These are phyloP conservation scores for Pandemis corylana DNA, from an alignment of 2,888 invertebrate genomes.

Conservation along the genomic window DNA sequence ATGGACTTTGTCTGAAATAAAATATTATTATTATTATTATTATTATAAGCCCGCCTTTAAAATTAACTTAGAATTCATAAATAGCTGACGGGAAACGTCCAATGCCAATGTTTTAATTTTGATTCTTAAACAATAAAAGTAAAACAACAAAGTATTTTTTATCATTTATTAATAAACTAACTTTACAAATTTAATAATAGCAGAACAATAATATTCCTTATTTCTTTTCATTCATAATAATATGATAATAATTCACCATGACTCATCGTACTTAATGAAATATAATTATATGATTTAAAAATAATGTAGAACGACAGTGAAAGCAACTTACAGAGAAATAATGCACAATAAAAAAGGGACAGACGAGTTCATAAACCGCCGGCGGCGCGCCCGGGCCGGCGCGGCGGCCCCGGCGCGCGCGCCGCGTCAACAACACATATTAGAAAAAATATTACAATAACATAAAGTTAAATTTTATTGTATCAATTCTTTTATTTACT, in stretches of 20 bases:
- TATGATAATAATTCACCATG: slow-evolving; percentile 79
- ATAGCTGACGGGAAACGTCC: neutral
- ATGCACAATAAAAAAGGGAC: slow-evolving; percentile 79
- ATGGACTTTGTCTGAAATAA: too few relatives aligned
- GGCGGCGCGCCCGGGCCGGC: slow-evolving; percentile 69
- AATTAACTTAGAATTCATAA: neutral
- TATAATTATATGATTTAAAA: slow-evolving; percentile 84
- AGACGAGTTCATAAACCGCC: slow-evolving; percentile 68
- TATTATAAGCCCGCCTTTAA: too few relatives aligned
- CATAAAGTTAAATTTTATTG: slow-evolving; percentile 80
- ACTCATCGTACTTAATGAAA: slow-evolving; percentile 82
- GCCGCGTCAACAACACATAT: slow-evolving; percentile 60
- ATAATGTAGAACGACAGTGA: slow-evolving; percentile 84
- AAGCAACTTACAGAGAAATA: slow-evolving; percentile 82
- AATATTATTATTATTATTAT: too few relatives aligned
- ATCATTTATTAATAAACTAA: slow-evolving; percentile 86
- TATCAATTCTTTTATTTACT: slow-evolving; percentile 80
- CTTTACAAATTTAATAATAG: slow-evolving; percentile 86
- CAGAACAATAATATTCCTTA: slow-evolving; percentile 86
- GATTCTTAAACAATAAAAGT: slow-evolving; percentile 46
- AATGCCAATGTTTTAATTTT: neutral
- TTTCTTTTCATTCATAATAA: slow-evolving; percentile 85
- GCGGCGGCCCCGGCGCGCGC: slow-evolving; percentile 53
- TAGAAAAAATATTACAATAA: slow-evolving; percentile 80
- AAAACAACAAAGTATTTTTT: slow-evolving; percentile 75